These are phyloP conservation scores for Chrysotoxum bicinctum DNA, from an alignment of 2,888 invertebrate species.

Conservation along the genomic window DNA sequence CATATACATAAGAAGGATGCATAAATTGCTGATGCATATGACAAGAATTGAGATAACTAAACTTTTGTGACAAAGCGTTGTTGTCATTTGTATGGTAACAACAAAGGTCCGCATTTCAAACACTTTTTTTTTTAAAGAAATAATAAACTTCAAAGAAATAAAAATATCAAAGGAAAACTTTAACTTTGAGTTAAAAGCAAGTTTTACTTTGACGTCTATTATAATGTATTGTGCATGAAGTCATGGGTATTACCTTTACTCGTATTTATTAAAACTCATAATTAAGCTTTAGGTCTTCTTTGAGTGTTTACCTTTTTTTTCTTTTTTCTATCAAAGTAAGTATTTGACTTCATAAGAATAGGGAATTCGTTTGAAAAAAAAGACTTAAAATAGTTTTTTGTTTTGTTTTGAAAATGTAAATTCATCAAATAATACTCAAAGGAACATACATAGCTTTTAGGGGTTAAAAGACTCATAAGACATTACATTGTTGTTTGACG, in stretches of 20 bases:
- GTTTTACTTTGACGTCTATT: conserved; percentile 51
- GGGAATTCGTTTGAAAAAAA: neutral
- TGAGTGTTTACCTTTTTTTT: neutral
- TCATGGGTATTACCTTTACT: neutral
- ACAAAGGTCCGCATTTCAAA: neutral
- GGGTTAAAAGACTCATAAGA: too few species aligned
- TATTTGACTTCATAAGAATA: neutral
- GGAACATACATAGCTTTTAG: too few species aligned
- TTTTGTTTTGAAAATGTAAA: neutral
- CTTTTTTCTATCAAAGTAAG: neutral
- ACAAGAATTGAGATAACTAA: neutral
- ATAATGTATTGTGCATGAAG: neutral
- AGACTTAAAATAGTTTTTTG: neutral
- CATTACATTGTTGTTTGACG: too few species aligned
- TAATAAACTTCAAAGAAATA: conserved; percentile 5
- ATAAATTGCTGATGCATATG: neutral
- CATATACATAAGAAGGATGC: too few species aligned
- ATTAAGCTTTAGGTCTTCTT: neutral
- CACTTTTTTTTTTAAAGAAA: neutral
- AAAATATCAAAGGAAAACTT: conserved; percentile 25
- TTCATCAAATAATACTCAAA: too few species aligned
- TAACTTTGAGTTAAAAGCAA: conserved; percentile 55
- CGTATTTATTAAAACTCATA: neutral
- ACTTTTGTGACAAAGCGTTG: neutral
- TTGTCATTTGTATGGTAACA: neutral